These are phyloP conservation scores for Elegia similella DNA, from an alignment of 2,888 invertebrate genomes.

Conservation along the genomic window DNA sequence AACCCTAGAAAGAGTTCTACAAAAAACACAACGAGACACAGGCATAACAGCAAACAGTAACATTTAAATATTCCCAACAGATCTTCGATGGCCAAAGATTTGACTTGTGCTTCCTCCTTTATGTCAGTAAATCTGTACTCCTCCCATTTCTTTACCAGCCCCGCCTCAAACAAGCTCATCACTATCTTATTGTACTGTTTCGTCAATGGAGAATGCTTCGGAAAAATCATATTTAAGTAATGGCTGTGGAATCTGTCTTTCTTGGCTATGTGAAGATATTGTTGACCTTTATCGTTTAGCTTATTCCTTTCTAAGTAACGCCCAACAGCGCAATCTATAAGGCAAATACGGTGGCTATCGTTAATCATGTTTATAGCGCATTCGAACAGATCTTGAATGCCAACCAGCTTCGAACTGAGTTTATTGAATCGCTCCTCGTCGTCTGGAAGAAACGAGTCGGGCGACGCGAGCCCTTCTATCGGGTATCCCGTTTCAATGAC, in stretches of 20 bases:
- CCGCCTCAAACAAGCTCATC: conserved; percentile 58
- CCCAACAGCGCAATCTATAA: conserved; percentile 66
- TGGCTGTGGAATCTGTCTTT: conserved; percentile 66
- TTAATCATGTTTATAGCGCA: conserved; percentile 55
- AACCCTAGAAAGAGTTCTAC: conserved; percentile 44
- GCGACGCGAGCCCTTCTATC: conserved; percentile 68
- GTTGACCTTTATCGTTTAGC: conserved; percentile 61
- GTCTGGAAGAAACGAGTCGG: conserved; percentile 65
- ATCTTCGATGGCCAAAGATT: conserved; percentile 53
- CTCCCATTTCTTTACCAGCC: conserved; percentile 70
- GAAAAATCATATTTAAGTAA: conserved; percentile 57
- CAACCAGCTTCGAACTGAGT: conserved; percentile 57
- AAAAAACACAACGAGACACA: conserved; percentile 47
- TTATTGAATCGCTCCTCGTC: conserved; percentile 51
- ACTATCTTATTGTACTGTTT: conserved; percentile 52
- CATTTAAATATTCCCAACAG: conserved; percentile 55
- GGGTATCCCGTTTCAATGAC: conserved; percentile 60
- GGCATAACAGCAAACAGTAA: conserved; percentile 38
- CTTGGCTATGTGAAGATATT: conserved; percentile 63
- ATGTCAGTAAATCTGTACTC: conserved; percentile 58
- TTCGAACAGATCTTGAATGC: conserved; percentile 44
- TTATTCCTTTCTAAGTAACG: conserved; percentile 55
- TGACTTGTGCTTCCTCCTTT: conserved; percentile 56
- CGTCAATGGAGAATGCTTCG: conserved; percentile 58
- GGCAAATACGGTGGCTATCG: conserved; percentile 59